Evolutionary conservation across 1,140 invertebrate genomes (phyloP).

Genomic region (Spodoptera litura): DNA sequence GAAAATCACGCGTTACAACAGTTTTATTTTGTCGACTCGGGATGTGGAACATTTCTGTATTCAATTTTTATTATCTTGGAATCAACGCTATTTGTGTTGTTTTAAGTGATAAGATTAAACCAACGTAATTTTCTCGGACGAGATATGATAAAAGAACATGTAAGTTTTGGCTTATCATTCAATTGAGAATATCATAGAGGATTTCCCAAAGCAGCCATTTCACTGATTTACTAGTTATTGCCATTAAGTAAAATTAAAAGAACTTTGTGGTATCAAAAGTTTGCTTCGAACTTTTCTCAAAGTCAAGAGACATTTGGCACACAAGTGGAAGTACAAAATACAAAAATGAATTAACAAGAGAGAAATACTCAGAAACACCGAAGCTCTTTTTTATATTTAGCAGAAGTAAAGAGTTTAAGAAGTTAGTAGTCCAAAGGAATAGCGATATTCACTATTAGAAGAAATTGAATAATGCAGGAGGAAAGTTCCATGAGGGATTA

Average conservation of each 20-base stretch:
- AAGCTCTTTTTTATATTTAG: not conserved
- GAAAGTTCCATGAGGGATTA: slow-evolving; percentile 69
- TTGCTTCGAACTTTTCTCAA: not conserved
- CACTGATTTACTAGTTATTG: not conserved
- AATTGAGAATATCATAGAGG: not conserved
- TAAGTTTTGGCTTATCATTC: slow-evolving; percentile 11
- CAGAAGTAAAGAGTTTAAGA: not conserved
- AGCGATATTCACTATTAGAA: slow-evolving; percentile 42
- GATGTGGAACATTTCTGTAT: slow-evolving; percentile 17
- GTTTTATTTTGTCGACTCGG: slow-evolving; percentile 12
- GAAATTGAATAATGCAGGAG: slow-evolving; percentile 57
- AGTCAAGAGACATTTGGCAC: not conserved
- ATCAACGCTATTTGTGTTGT: slow-evolving; percentile 33
- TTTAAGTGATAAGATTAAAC: slow-evolving; percentile 41
- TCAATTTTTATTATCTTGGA: slow-evolving; percentile 30
- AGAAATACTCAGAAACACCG: not conserved
- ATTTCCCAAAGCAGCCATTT: slow-evolving; percentile 1
- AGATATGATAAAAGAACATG: slow-evolving; percentile 26
- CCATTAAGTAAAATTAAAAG: not conserved
- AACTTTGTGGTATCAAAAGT: not conserved
- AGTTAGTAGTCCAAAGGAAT: slow-evolving; percentile 18
- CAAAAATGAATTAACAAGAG: not conserved
- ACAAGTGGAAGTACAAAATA: not conserved
- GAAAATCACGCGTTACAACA: slow-evolving; percentile 3
- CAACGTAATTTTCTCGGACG: slow-evolving; percentile 25